Evolutionary conservation across 2,888 invertebrate genomes (phyloP).

Genomic region (Synergus japonicus): DNA sequence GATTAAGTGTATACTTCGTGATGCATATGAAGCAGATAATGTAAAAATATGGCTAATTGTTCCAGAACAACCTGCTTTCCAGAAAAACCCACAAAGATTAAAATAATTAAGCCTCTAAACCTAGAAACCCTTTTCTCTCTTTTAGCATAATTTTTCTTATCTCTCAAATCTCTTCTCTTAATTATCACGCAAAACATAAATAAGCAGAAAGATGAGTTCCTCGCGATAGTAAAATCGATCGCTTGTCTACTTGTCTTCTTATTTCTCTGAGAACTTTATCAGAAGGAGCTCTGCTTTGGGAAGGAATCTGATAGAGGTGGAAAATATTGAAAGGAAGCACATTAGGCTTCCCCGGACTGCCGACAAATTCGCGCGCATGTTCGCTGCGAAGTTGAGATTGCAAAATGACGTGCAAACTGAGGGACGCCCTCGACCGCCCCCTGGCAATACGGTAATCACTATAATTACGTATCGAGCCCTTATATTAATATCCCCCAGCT

Average conservation of each 20-base stretch:
- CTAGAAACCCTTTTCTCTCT: not conserved
- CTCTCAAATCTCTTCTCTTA: too few relatives aligned
- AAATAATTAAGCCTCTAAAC: not conserved
- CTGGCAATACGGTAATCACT: constrained; percentile 77
- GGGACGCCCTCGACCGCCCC: constrained; percentile 77
- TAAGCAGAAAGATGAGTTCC: not conserved
- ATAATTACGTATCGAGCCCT: constrained; percentile 78
- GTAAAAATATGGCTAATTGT: constrained; percentile 48
- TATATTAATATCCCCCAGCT: constrained; percentile 77
- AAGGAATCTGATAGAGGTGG: constrained; percentile 1
- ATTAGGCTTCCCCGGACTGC: constrained; percentile 58
- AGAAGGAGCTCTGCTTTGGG: not conserved
- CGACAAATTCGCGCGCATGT: constrained; percentile 72
- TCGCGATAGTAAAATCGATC: not conserved
- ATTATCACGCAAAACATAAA: not conserved
- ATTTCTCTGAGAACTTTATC: not conserved
- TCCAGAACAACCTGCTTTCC: constrained; percentile 3
- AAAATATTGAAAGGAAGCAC: constrained; percentile 38
- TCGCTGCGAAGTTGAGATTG: constrained; percentile 73
- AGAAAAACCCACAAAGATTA: not conserved
- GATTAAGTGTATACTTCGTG: constrained; percentile 37
- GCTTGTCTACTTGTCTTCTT: too few relatives aligned
- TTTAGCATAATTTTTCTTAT: too few relatives aligned
- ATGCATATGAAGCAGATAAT: constrained; percentile 52
- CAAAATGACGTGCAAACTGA: constrained; percentile 77